Evolutionary conservation across 2,888 invertebrate species (phyloP).

Genomic region (Acleris literana): DNA sequence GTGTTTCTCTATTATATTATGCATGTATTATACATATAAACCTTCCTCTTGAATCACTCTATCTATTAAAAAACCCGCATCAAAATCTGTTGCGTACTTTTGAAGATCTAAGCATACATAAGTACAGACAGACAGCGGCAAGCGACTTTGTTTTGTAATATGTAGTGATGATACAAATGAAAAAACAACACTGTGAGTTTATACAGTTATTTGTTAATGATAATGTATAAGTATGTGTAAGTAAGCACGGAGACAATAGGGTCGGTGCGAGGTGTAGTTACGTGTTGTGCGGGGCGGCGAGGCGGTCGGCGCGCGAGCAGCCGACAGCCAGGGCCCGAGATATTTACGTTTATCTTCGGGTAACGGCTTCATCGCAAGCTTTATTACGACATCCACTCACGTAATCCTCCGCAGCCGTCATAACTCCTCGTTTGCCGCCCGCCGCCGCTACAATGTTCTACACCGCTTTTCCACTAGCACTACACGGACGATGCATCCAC

Average conservation of each 20-base stretch:
- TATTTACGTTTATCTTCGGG: constrained; percentile 83
- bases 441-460: constrained; percentile 73
- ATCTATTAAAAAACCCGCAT: too few species aligned
- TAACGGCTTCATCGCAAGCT: constrained; percentile 84
- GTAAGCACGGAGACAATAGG: background rate
- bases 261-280: background rate
- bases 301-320: constrained; percentile 50
- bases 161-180: too few species aligned
- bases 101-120: too few species aligned
- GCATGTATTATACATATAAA: too few species aligned
- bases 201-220: too few species aligned
- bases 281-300: constrained; percentile 43
- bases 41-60: too few species aligned
- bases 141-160: too few species aligned
- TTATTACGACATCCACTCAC: constrained; percentile 84
- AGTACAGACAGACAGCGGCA: too few species aligned
- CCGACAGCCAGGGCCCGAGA: constrained; percentile 74
- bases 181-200: too few species aligned
- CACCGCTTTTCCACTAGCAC: constrained; percentile 70
- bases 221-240: background rate
- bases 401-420: constrained; percentile 81
- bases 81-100: too few species aligned
- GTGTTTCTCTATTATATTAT: too few species aligned
- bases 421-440: constrained; percentile 80
- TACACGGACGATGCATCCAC: constrained; percentile 56